phyloP scores from a whole-genome alignment of 2,113 vertebrate genomes.

The Plotosus lineatus region DNA sequence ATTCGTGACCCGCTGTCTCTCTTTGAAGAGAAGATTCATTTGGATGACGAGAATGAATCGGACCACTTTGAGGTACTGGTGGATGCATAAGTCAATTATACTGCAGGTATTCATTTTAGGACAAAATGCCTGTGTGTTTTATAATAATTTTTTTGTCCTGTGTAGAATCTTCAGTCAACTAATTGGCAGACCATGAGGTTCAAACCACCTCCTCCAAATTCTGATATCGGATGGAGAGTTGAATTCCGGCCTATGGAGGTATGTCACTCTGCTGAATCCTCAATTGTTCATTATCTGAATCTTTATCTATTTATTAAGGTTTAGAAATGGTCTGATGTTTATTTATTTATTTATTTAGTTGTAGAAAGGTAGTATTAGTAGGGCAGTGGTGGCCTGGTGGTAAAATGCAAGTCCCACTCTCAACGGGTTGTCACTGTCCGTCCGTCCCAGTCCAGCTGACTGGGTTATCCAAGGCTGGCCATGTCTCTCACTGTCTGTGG shows the following conservation, averaged over 20 bases:
- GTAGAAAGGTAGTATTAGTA: no score
- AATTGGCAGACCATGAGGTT: slow-evolving; percentile 99
- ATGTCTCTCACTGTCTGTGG: no score
- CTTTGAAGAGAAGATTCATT: slow-evolving; percentile 91
- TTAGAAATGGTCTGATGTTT: no score
- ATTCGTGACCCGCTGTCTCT: slow-evolving; percentile 93
- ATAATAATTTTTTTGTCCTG: neutral
- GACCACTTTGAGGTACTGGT: slow-evolving; percentile 91
- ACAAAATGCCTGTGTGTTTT: neutral
- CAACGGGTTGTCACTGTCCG: no score
- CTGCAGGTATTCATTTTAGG: neutral
- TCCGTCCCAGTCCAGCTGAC: no score
- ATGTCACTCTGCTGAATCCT: slow-evolving; percentile 36
- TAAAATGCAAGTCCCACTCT: no score
- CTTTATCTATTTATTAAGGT: no score
- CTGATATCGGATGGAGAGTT: slow-evolving; percentile 98
- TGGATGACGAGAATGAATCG: slow-evolving; percentile 96
- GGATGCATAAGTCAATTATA: neutral
- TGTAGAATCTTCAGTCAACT: slow-evolving; percentile 95
- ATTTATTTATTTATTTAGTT: no score
- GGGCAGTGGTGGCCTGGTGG: no score
- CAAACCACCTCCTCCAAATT: slow-evolving; percentile 97
- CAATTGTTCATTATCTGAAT: no score
- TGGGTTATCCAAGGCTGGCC: no score
- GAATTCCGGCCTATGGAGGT: slow-evolving; percentile 99